Evolutionary conservation across 2,888 invertebrate genomes (phyloP), one percentile per base, ranked within the genome.

Genomic region (Diaphora mendica): DNA sequence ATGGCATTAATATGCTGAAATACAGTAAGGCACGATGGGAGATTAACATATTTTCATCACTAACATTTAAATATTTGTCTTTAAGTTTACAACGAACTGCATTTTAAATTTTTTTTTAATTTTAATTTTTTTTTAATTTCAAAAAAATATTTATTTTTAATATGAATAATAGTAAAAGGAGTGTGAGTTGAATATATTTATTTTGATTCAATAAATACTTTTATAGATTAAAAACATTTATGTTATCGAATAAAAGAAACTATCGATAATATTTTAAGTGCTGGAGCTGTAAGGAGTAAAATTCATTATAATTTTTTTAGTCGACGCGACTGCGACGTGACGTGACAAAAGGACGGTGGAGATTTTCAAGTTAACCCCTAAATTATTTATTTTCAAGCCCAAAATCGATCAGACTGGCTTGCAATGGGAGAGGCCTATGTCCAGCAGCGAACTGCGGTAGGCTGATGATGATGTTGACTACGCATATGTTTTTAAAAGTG

Each of bases 11-110:
- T n/a, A 62, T 42, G 51, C 65, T 67, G 62, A 64, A 66, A 11
- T 73, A 59, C 84, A 81, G 77, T 42, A 83, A 77, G 42, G 30
- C 15, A 30, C 30, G 30, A 30, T 30, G 17, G 62, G 8, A 30
- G 17, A 30, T 62, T 0, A 30, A 30, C 26, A 62, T 59, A 15
- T 62, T 62, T 17, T 30, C 17, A 30, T 62, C 17, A 30, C 30
- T 17, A 62, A 62, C 17, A 30, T 30, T 62, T 26, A 26, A 30
- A 59, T 26, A 42, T 69, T 39, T 59, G 39, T 59, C 1, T 59
- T 26, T 30, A 30, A 35, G 23, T 42, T 30, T 35, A 20, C 42
- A n/a, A 62, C 42, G 42, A 69, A 69, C 20, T 59, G 59, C 69
- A 69, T 69, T 13, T 30, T 69, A 30, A 20, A 26, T 69, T 62